Base-by-base conservation (phyloP, 2,888 invertebrate species). In the Aphodius sticticus region DNA sequence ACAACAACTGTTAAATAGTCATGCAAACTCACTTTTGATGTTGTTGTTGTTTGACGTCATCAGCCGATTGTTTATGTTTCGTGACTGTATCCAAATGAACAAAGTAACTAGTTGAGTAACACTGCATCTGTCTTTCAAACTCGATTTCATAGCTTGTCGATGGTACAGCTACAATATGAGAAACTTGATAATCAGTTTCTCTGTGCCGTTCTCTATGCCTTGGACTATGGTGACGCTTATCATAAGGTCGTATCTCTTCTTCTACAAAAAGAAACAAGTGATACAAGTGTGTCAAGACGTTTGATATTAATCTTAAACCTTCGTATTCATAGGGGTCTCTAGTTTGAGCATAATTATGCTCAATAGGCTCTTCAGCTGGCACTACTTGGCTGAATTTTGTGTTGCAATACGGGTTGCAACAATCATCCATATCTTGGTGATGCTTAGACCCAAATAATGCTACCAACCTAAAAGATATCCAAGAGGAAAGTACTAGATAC, bases 381-480 rank as follows among this genome's bases (percentile, higher is more conserved):
- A 53, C 53, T 2, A 53, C 53, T 53, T 53, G 53, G 53, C 53
- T 53, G 53, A 53, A 53, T 5, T 53, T 53, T 12, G 53, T 53
- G 12, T 53, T 53, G 53, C 53, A 53, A 12, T 53, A 53, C 1
- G 53, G 53, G 53, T 53, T 53, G 53, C 53, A 53, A 53, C 53
- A 53, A 12, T 53, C 53, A 5, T 53, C 53, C 53, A 53, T 53
- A 1, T 53, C 53, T 12, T 12, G 7, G 1, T 53, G 53, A 69
- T 7, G 35, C 75, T 76, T 16, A 1, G 9, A n/a, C 75, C 16
- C 6, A 15, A 16, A 69, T 9, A 14, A 26, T 16, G 38, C 70
- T 6, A 79, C 74, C 16, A 79, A 71, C 16, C 79, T 79, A 69
- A 26, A 77, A 69, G 69, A 35, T 69, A 26, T 14, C 12, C 53